phyloP scores from a whole-genome alignment of 2,797 vertebrate genomes.

The Xenopus petersii region DNA sequence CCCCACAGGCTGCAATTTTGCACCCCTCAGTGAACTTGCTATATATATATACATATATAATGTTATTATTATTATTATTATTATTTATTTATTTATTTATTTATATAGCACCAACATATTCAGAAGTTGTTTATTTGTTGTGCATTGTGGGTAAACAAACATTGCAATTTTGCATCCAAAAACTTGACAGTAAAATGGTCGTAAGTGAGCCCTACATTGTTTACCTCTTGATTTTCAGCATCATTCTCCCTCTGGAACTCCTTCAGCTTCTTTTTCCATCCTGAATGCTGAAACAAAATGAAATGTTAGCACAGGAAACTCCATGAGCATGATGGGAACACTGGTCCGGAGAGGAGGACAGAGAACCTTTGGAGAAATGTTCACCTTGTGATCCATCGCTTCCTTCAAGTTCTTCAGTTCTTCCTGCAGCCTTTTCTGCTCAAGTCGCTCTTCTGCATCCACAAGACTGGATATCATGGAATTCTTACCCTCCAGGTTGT shows the following conservation, averaged over 20 bases:
- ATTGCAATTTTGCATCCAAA: too few relatives aligned
- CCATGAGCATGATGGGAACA: background rate
- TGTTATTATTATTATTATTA: too few relatives aligned
- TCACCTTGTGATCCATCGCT: slow-evolving; percentile 59
- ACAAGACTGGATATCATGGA: slow-evolving; percentile 45
- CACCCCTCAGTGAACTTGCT: too few relatives aligned
- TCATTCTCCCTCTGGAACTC: slow-evolving; percentile 53
- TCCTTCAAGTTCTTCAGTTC: slow-evolving; percentile 51
- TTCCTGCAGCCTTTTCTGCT: slow-evolving; percentile 41
- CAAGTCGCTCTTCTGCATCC: slow-evolving; percentile 51
- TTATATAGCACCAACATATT: too few relatives aligned
- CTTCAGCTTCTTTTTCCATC: slow-evolving; percentile 60
- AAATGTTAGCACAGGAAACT: background rate
- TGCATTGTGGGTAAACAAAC: too few relatives aligned
- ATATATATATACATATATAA: too few relatives aligned
- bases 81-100: too few relatives aligned
- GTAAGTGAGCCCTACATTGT: background rate
- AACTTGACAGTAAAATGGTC: too few relatives aligned
- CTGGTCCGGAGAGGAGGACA: background rate
- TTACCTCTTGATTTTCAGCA: slow-evolving; percentile 59
- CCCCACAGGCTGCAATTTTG: too few relatives aligned
- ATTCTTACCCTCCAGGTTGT: slow-evolving; percentile 54
- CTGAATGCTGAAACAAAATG: slow-evolving; percentile 54
- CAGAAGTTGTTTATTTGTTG: too few relatives aligned
- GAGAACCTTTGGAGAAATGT: background rate